Base-by-base conservation (phyloP, 2,797 vertebrate species). In the Acanthiza pusilla region DNA sequence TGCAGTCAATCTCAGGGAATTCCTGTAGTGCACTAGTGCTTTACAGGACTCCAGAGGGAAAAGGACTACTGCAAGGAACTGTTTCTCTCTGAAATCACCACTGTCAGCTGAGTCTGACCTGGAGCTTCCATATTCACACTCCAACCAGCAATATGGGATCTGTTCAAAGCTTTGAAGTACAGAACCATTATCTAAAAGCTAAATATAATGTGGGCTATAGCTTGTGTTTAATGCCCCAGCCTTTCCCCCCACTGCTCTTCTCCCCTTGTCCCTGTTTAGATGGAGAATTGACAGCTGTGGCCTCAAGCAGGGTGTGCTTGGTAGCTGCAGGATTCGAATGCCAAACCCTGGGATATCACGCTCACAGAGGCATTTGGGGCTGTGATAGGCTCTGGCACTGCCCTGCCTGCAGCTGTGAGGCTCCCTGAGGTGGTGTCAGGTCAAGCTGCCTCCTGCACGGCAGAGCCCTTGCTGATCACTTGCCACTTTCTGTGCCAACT, bases 261-360 rank as follows among this genome's bases (percentile, higher is more conserved):
- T 70, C 72, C 95, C 47, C 68, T 91, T 82, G 75, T 87, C 92
- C 29, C 71, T 85, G 63, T 86, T 83, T 91, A 82, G 93, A 95
- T 90, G 87, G 82, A 96, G 95, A 96, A 91, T 38, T 88, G 93
- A 96, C 97, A 98, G 97, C 98, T 98, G 98, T 94, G 94, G 75
- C 89, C 85, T 77, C 60, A 87, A 88, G 77, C 93, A 96, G 97
- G 97, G 97, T 42, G 97, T 97, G 97, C 97, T 96, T 87, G 82
- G 89, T 95, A 95, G 95, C 94, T 97, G 91, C 94, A 95, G 92
- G 81, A 16, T 96, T 93, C 86, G 85, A 73, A 98, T 97, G 95
- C 96, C 97, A 97, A 30, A n/a, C 61, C 66, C 91, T 89, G 84
- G 96, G 96, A 70, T 97, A 91, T 96, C 96, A 94, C 36, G 86